A percentile compares a stretch with the other conserved stretches of the same genome.
Conservation (phyloP, 2,797 vertebrate genomes). For the Okamejei kenojei region DNA sequence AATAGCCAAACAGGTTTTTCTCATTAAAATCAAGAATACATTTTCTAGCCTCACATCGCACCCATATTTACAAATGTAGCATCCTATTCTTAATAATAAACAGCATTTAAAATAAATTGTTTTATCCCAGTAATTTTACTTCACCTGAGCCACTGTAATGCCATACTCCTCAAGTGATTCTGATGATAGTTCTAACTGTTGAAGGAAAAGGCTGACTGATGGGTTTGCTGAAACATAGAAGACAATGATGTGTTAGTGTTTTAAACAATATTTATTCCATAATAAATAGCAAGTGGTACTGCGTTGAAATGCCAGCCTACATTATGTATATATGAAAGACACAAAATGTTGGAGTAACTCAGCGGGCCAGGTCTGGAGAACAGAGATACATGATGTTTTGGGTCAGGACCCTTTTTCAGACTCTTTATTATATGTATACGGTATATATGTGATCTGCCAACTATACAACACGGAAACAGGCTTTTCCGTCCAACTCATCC, state of each 20-base stretch:
- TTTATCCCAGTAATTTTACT: conserved; percentile 9
- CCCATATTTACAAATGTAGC: background rate
- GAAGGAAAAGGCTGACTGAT: conserved; percentile 61
- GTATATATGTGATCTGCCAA: background rate
- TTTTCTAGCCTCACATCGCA: background rate
- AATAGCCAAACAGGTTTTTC: background rate
- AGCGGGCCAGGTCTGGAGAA: too few species aligned
- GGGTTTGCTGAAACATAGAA: conserved; percentile 53
- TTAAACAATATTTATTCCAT: background rate
- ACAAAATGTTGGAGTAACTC: too few species aligned
- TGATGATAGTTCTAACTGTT: conserved; percentile 67
- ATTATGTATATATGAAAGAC: background rate
- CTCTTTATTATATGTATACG: too few species aligned
- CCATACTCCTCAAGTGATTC: conserved; percentile 71
- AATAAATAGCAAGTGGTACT: background rate
- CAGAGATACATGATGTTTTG: too few species aligned
- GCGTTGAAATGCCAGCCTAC: background rate
- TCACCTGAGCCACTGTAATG: conserved; percentile 73
- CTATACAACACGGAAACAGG: background rate
- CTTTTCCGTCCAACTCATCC: background rate
- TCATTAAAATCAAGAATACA: background rate
- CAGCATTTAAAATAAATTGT: conserved; percentile 20
- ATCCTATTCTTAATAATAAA: background rate
- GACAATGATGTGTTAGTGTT: background rate
- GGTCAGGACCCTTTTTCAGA: too few species aligned